phyloP scores from a whole-genome alignment of 2,113 vertebrate genomes.

The Prunella himalayana region DNA sequence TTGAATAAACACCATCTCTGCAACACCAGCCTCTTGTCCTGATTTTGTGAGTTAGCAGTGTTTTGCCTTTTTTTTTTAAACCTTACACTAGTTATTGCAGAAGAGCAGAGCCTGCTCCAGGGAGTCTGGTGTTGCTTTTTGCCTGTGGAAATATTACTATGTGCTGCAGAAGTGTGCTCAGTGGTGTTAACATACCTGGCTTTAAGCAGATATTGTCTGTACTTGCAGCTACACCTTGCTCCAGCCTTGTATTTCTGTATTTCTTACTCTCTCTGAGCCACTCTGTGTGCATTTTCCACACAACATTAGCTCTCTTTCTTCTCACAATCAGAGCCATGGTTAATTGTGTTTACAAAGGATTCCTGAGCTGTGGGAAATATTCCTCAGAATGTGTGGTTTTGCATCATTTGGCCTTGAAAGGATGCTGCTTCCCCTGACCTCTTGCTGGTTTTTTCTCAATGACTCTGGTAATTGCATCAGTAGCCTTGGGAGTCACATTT shows the following conservation, averaged over 20 bases:
- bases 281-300: neutral
- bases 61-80: neutral
- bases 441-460: neutral
- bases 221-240: neutral
- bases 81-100: neutral
- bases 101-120: neutral
- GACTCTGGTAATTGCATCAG: neutral
- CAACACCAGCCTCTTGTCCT: neutral
- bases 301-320: neutral
- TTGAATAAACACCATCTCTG: neutral
- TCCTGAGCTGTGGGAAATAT: conserved; percentile 31
- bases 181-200: neutral
- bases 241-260: neutral
- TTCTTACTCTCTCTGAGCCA: neutral
- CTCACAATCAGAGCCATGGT: neutral
- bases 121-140: neutral
- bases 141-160: neutral
- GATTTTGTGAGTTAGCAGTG: neutral
- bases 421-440: conserved; percentile 30
- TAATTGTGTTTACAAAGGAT: conserved; percentile 1
- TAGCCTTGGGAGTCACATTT: conserved; percentile 9
- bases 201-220: neutral
- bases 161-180: neutral
- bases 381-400: neutral
- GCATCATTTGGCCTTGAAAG: conserved; percentile 39